Percentiles rank a stretch among this genome's conserved stretches.
phyloP scores from a whole-genome alignment of 2,797 vertebrate species.

The Sebastes cheni region DNA sequence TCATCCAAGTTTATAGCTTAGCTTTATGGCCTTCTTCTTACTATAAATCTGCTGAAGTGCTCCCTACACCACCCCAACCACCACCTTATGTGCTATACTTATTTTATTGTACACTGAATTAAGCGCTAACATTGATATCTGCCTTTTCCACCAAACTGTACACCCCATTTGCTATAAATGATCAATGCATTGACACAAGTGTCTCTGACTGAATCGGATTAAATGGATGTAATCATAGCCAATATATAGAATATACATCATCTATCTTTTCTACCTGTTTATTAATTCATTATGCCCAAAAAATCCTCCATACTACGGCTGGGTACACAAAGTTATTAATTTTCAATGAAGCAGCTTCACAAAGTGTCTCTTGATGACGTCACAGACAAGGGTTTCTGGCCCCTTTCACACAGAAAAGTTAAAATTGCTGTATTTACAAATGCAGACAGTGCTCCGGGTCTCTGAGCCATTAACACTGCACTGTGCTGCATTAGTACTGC shows the following conservation, averaged over 20 bases:
- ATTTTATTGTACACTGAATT: background rate
- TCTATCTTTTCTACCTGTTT: background rate
- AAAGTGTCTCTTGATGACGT: slow-evolving; percentile 39
- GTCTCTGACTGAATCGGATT: background rate
- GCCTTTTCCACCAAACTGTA: background rate
- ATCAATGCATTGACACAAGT: background rate
- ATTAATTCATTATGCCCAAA: background rate
- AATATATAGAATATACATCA: background rate
- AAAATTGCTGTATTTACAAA: slow-evolving; percentile 37
- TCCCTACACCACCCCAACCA: background rate
- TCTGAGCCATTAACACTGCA: slow-evolving; percentile 42
- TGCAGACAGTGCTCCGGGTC: slow-evolving; percentile 33
- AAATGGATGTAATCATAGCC: background rate
- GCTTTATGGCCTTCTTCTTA: background rate
- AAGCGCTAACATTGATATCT: background rate
- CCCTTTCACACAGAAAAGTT: slow-evolving; percentile 25
- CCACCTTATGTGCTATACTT: background rate
- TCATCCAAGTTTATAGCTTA: no score
- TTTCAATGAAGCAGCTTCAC: slow-evolving; percentile 31
- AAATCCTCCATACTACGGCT: background rate
- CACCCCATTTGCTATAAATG: background rate
- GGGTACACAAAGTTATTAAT: slow-evolving; percentile 30
- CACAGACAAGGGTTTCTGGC: slow-evolving; percentile 19
- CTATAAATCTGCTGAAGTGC: background rate
- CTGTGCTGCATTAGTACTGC: slow-evolving; percentile 42